Evolutionary conservation across 2,113 vertebrate species (phyloP), one percentile per base, ranked within the genome.

Genomic region (Nettapus auritus): DNA sequence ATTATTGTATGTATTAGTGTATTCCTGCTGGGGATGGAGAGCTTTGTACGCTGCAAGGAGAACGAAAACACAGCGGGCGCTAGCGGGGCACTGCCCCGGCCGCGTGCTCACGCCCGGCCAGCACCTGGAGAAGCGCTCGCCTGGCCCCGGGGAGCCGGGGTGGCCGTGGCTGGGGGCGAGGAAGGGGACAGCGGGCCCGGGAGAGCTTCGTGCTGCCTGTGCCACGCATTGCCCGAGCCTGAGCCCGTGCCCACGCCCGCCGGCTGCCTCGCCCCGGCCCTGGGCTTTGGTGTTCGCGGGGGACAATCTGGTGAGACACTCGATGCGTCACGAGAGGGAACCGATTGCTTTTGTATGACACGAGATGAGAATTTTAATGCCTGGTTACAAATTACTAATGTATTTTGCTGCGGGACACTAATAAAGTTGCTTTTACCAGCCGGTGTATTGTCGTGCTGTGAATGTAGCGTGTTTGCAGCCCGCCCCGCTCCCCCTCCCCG

Each of bases 341-440:
- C 44, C 10, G 38, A 48, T 89, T 23, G 12, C 40, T 94, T 26
- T 82, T 70, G 90, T 31, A 56, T 22, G 50, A 79, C 84, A 34
- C 69, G 38, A 64, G 87, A 46, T 11, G 60, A 96, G 74, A 81
- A 87, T 79, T 91, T 67, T 50, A 94, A 91, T 86, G 91, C 91
- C 95, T 94, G 93, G 44, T 95, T 97, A 91, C 96, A 70, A 91
- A 86, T 93, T 91, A 95, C 97, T 97, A 79, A 95, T 97, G 92
- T 94, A 91, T 93, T 91, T 92, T 97, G 95, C 97, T 94, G 88
- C 90, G 70, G 96, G 94, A 94, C 96, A 96, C 97, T 95, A 98
- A 97, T 98, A 97, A 98, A 97, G 94, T 95, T 92, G 97, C 97
- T 97, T 97, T 94, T 96, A 94, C 90, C 95, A 94, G 94, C 95